Percentiles rank a stretch among this genome's conserved stretches.
Conservation (phyloP, 2,113 vertebrate species). For the Phrynosoma blainvillii region DNA sequence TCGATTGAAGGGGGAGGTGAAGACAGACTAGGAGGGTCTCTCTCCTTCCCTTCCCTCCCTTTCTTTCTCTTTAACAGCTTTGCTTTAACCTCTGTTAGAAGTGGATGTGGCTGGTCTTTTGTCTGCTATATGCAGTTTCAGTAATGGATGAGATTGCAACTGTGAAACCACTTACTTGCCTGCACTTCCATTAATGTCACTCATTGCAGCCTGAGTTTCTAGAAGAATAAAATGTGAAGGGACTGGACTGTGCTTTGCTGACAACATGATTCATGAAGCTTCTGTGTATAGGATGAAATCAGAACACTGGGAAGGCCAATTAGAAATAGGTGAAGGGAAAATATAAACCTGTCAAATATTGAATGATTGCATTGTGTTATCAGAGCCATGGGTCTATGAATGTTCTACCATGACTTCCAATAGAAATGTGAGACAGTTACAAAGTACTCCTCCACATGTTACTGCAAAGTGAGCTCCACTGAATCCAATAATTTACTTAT, state of each 20-base stretch:
- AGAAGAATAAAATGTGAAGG: constrained; percentile 2
- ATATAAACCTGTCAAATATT: not conserved
- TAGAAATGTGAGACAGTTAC: fast-evolving
- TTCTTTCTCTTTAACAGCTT: not conserved
- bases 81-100: not conserved
- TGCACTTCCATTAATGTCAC: constrained; percentile 24
- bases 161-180: constrained; percentile 17
- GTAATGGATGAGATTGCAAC: not conserved
- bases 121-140: not conserved
- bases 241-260: not conserved
- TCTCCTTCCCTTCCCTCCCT: not conserved
- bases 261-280: constrained; percentile 21
- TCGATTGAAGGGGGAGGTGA: not conserved
- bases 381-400: not conserved
- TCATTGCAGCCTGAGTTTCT: not conserved
- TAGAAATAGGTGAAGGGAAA: constrained; percentile 3
- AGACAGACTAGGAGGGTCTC: not conserved
- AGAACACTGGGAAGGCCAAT: constrained; percentile 5
- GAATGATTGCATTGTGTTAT: not conserved
- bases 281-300: not conserved
- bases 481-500: not conserved
- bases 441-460: not conserved
- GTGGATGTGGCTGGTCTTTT: not conserved
- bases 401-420: not conserved
- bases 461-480: not conserved